Conservation (phyloP, 2,113 vertebrate species). For the Megaptera novaeangliae region DNA sequence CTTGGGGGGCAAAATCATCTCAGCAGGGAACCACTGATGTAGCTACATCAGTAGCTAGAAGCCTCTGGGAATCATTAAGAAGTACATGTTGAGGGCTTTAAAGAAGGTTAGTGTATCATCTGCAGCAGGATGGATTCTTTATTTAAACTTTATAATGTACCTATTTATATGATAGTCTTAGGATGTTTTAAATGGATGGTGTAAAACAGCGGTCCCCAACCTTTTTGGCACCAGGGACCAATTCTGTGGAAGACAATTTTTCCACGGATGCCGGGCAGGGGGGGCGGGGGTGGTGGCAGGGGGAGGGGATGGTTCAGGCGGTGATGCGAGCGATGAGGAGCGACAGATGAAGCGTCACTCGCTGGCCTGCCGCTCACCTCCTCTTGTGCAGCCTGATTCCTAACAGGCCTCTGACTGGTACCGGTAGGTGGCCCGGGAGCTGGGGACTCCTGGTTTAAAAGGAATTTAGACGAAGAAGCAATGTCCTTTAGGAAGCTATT, state of each 20-base stretch:
- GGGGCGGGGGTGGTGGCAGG: too few relatives aligned
- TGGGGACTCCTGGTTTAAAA: neutral
- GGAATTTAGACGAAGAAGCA: neutral
- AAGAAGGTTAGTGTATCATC: neutral
- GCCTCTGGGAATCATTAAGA: neutral
- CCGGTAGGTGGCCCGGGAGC: too few relatives aligned
- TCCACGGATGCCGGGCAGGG: too few relatives aligned
- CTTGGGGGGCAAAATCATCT: neutral
- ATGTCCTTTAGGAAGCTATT: neutral
- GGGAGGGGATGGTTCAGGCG: too few relatives aligned
- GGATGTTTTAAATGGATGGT: neutral
- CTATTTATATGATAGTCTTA: neutral
- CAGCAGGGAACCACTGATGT: neutral
- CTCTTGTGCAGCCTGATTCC: too few relatives aligned
- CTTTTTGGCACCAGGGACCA: too few relatives aligned
- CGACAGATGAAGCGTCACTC: too few relatives aligned
- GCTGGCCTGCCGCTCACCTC: too few relatives aligned
- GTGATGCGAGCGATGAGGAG: too few relatives aligned
- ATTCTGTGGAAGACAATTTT: too few relatives aligned
- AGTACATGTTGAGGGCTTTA: neutral
- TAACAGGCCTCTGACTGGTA: too few relatives aligned
- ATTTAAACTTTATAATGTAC: neutral
- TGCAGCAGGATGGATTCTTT: neutral
- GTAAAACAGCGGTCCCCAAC: neutral
- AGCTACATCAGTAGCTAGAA: neutral